Evolutionary conservation across 1,140 invertebrate genomes (phyloP).

Genomic region (Drosophila micromelanica): DNA sequence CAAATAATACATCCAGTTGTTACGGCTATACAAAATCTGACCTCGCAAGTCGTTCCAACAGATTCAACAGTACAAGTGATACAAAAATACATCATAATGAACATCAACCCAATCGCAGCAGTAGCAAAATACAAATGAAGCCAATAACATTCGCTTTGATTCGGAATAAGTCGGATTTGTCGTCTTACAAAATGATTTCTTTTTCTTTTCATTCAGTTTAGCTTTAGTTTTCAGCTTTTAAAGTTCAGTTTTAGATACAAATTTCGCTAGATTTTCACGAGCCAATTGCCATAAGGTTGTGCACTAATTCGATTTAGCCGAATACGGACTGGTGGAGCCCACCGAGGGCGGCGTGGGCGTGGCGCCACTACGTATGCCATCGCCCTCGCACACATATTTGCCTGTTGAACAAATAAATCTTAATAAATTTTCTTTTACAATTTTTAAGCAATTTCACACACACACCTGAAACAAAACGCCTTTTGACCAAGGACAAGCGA

Average conservation of each 20-base stretch:
- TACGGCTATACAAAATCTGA: slow-evolving; percentile 33
- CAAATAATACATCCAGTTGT: slow-evolving; percentile 76
- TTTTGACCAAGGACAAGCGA: slow-evolving; percentile 96
- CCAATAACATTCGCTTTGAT: slow-evolving; percentile 12
- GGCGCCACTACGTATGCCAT: slow-evolving; percentile 84
- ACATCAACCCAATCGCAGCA: slow-evolving; percentile 46
- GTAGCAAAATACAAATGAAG: slow-evolving; percentile 38
- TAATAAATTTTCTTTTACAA: neutral
- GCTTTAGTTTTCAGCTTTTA: slow-evolving; percentile 18
- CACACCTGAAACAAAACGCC: slow-evolving; percentile 96
- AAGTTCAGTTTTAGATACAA: slow-evolving; percentile 54
- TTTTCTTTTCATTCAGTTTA: slow-evolving; percentile 18
- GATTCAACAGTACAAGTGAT: slow-evolving; percentile 68
- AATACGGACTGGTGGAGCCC: slow-evolving; percentile 84
- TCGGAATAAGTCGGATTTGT: neutral
- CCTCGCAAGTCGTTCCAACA: slow-evolving; percentile 31
- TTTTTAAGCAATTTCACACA: neutral
- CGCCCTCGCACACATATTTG: slow-evolving; percentile 95
- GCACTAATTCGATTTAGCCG: slow-evolving; percentile 80
- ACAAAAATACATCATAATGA: slow-evolving; percentile 71
- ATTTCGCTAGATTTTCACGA: slow-evolving; percentile 71
- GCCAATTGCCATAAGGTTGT: slow-evolving; percentile 61
- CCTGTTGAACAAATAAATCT: slow-evolving; percentile 84
- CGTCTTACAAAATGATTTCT: slow-evolving; percentile 42
- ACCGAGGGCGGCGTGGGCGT: slow-evolving; percentile 83